Evolutionary conservation across 2,113 vertebrate genomes (phyloP).

Genomic region (Macquaria ambigua): DNA sequence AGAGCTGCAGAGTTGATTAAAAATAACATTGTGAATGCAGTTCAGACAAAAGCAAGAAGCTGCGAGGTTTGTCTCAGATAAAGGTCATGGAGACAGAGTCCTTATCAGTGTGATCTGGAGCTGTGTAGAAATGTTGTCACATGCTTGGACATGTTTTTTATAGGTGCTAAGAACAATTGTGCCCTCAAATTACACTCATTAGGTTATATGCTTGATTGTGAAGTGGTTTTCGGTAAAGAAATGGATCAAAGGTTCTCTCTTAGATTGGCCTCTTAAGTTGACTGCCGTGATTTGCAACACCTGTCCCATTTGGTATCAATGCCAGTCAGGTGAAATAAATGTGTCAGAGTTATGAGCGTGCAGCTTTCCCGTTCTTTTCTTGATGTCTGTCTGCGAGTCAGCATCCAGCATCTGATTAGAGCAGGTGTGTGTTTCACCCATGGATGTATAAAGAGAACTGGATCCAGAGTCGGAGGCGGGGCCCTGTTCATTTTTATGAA

Average conservation of each 20-base stretch:
- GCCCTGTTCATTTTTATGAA: too few species aligned
- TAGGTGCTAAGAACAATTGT: neutral
- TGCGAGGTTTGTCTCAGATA: slow-evolving; percentile 8
- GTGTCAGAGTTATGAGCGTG: too few species aligned
- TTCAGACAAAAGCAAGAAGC: slow-evolving; percentile 26
- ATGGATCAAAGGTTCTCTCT: neutral
- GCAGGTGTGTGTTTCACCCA: neutral
- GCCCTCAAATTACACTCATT: neutral
- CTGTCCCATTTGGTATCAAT: neutral
- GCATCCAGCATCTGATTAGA: neutral
- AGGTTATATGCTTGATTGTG: neutral
- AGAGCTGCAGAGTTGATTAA: slow-evolving; percentile 27
- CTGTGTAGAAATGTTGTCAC: too few species aligned
- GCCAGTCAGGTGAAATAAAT: neutral
- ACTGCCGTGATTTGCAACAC: neutral
- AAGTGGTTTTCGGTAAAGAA: neutral
- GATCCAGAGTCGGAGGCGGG: too few species aligned
- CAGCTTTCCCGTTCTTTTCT: neutral
- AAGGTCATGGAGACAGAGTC: neutral
- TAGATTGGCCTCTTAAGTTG: neutral
- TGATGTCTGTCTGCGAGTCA: neutral
- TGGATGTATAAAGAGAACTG: too few species aligned
- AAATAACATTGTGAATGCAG: slow-evolving; percentile 6
- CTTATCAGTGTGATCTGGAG: neutral
- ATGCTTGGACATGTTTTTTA: neutral